Base-by-base conservation (phyloP, 35 echinoderm and acorn worm genomes). In the Nesometra sesokonis region DNA sequence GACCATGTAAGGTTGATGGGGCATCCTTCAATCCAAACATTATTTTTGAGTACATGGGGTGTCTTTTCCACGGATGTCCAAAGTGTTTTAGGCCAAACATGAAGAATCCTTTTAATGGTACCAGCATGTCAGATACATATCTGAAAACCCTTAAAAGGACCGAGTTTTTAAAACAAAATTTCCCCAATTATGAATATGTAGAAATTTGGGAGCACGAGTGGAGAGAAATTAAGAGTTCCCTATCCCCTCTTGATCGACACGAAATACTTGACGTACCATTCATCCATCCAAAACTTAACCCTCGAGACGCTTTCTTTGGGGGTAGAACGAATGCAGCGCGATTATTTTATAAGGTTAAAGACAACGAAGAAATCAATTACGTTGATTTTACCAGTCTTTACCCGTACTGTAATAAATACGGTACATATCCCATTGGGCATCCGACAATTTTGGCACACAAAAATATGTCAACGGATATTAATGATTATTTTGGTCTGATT, bases 401-500 rank as follows among this genome's bases (percentile, higher is more conserved):
- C 83, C 87, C 80, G 3, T 89, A n/a, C n/a, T n/a, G n/a, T n/a
- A n/a, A 82, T 31, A 87, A 87, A 80, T 87, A 80, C 31, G 76
- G 86, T 86, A 15, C 13, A 29, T 77, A 77, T 86, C 85, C 85
- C 32, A n/a, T 86, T 30, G 85, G 85, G 5, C 85, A 86, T 35
- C 85, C 85, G 5, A 52, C 76, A 33, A 86, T 86, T 35, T 82
- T 82, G 39, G 39, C 39, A 43, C 4, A 4, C 39, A 43, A 43
- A 43, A 43, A 8, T n/a, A n/a, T n/a, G n/a, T n/a, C n/a, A n/a
- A n/a, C n/a, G n/a, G n/a, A n/a, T n/a, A n/a, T n/a, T n/a, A n/a
- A n/a, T n/a, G n/a, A n/a, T n/a, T n/a, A n/a, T n/a, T n/a, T 35
- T 30, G 46, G 84, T 31, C 32, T 86, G 23, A 36, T 77, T 77